phyloP scores from a whole-genome alignment of 2,113 vertebrate species.

The Lophura nycthemera region DNA sequence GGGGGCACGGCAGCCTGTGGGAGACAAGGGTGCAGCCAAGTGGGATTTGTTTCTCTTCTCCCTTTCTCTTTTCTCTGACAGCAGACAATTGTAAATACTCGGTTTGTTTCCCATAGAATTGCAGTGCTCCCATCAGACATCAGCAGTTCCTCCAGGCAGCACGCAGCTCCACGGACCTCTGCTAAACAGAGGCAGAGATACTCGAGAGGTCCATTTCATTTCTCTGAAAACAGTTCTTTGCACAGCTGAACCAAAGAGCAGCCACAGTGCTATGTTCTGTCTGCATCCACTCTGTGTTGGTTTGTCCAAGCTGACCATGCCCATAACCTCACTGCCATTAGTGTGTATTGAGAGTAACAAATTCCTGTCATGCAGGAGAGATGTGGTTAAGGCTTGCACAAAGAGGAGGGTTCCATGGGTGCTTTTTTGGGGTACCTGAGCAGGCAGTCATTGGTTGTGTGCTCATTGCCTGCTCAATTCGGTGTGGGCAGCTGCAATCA shows the following conservation, averaged over 20 bases:
- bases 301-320: not conserved
- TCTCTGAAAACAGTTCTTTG: not conserved
- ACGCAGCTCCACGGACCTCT: accelerated
- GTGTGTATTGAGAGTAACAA: not conserved
- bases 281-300: accelerated
- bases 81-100: not conserved
- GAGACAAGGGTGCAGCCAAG: not conserved
- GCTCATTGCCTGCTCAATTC: accelerated
- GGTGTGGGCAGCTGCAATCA: too few relatives aligned
- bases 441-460: not conserved
- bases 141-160: not conserved
- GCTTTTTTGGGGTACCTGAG: not conserved
- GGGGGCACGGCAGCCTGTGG: not conserved
- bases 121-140: not conserved
- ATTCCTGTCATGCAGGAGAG: not conserved
- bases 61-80: not conserved
- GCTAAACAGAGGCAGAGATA: not conserved
- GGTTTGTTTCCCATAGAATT: not conserved
- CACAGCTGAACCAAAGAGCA: accelerated
- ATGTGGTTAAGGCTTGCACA: not conserved
- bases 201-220: not conserved
- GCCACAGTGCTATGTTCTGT: accelerated
- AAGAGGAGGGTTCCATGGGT: not conserved
- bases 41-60: not conserved
- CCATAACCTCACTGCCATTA: accelerated